These are phyloP conservation scores for Leptopilina drosophilae DNA, from an alignment of 2,888 invertebrate species.

Conservation along the genomic window DNA sequence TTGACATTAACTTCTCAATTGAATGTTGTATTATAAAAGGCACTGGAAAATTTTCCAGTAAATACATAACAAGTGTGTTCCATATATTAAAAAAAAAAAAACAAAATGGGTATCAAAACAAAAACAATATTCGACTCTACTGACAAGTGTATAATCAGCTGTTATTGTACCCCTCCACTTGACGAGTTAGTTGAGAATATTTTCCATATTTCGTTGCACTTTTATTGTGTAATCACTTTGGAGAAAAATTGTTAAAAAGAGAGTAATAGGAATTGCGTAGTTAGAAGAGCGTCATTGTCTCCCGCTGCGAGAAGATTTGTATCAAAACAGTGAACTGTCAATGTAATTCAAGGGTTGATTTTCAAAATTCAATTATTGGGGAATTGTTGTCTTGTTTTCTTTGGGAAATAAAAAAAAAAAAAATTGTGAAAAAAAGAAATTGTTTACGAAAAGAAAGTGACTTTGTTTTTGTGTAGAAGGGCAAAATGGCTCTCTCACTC, in stretches of 20 bases:
- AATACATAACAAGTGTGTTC: no score
- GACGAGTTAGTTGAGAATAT: no score
- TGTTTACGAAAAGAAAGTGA: neutral
- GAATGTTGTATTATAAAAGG: slow-evolving; percentile 49
- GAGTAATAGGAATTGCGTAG: slow-evolving; percentile 55
- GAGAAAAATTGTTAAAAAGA: slow-evolving; percentile 5
- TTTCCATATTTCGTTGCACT: neutral
- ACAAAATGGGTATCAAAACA: neutral
- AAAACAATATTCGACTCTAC: neutral
- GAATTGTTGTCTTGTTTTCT: neutral
- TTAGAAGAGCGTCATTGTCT: slow-evolving; percentile 46
- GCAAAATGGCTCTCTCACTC: slow-evolving; percentile 44
- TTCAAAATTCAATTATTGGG: neutral
- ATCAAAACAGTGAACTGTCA: neutral
- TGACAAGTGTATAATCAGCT: no score
- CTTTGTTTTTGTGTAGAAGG: neutral
- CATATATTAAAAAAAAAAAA: neutral
- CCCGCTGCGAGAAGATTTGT: slow-evolving; percentile 19
- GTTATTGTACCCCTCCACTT: no score
- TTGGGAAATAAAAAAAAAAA: slow-evolving; percentile 7
- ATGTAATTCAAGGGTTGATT: neutral
- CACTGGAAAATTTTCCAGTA: slow-evolving; percentile 24
- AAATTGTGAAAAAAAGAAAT: no score
- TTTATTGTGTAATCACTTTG: slow-evolving; percentile 6
- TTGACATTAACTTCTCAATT: slow-evolving; percentile 54